A percentile compares a stretch with the other conserved stretches of the same genome.
Conservation (phyloP, 2,113 vertebrate genomes). For the Cyphomyrus discorhynchus region DNA sequence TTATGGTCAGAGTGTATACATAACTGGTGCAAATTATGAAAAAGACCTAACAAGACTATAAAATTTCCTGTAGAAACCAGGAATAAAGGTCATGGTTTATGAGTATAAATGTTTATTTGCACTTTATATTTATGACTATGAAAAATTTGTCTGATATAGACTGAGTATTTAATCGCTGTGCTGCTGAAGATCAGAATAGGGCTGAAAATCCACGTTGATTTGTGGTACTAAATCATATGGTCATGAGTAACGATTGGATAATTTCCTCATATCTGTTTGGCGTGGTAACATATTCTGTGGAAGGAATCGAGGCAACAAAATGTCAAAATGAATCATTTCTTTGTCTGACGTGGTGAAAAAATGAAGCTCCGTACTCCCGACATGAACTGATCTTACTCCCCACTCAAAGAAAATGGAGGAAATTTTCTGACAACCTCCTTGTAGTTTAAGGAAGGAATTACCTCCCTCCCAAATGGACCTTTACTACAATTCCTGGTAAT, state of each 20-base stretch:
- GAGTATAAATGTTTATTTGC: not conserved
- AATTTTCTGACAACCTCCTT: not conserved
- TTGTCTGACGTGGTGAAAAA: not conserved
- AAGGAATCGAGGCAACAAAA: not conserved
- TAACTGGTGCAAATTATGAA: not conserved
- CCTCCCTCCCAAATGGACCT: not conserved
- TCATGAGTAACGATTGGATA: not conserved
- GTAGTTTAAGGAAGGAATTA: not conserved
- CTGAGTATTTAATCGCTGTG: not conserved
- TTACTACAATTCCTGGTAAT: not conserved
- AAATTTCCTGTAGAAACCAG: not conserved
- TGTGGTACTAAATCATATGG: not conserved
- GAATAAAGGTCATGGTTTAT: not conserved
- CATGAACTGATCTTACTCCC: not conserved
- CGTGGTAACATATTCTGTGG: not conserved
- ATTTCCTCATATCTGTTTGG: not conserved
- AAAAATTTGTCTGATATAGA: not conserved
- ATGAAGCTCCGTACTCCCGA: not conserved
- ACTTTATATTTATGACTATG: not conserved
- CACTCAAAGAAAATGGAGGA: not conserved
- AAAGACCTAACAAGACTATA: not conserved
- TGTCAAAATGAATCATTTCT: not conserved
- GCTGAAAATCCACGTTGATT: not conserved
- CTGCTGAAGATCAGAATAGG: not conserved
- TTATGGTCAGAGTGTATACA: not conserved